Conservation (phyloP, 1,140 invertebrate species). For the Aphidius gifuensis region DNA sequence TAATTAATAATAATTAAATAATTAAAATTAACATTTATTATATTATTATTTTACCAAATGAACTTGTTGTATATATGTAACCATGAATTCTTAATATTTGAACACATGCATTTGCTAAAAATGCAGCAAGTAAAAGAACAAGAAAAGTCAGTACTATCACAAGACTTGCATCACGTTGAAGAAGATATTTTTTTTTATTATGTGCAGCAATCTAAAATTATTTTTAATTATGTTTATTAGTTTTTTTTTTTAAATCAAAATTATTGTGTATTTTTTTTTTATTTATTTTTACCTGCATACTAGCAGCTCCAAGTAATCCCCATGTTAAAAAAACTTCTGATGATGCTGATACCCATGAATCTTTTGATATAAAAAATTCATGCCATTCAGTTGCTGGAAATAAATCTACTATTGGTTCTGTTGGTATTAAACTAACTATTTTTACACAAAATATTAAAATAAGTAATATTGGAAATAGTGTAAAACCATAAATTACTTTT, state of each 20-base stretch:
- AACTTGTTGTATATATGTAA: constrained; percentile 74
- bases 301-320: constrained; percentile 81
- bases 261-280: background rate
- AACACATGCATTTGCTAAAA: constrained; percentile 77
- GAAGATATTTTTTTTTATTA: constrained; percentile 69
- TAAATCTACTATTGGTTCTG: constrained; percentile 63
- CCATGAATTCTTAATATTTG: constrained; percentile 70
- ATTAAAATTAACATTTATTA: constrained; percentile 3
- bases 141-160: constrained; percentile 76
- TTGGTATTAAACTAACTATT: constrained; percentile 67
- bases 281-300: constrained; percentile 65
- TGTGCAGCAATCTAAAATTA: constrained; percentile 58
- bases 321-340: constrained; percentile 87
- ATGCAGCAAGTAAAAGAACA: constrained; percentile 69
- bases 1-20: background rate
- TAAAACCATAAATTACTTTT: constrained; percentile 76
- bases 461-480: constrained; percentile 69
- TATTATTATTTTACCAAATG: constrained; percentile 69
- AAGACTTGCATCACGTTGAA: constrained; percentile 75
- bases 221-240: background rate
- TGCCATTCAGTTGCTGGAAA: constrained; percentile 75
- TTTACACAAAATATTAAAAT: constrained; percentile 72
- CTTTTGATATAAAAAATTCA: constrained; percentile 76
- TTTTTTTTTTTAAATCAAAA: background rate
- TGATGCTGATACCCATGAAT: constrained; percentile 77